A percentile compares a stretch with the other conserved stretches of the same genome.
Evolutionary conservation across 2,888 invertebrate species (phyloP).

Genomic region (Drosophila mimica): DNA sequence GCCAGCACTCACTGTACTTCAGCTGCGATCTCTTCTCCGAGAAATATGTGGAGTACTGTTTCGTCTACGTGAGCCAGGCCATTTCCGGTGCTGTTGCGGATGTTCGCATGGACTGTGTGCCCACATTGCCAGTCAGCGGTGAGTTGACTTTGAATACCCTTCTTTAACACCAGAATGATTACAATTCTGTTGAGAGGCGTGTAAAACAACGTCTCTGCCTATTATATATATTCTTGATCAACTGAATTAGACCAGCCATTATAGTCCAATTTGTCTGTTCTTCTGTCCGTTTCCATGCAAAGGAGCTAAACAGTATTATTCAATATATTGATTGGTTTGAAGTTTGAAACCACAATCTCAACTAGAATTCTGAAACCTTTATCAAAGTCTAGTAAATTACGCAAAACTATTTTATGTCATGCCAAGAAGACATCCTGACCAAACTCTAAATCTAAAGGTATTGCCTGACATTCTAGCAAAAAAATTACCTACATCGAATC

Average conservation of each 20-base stretch:
- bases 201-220: not conserved
- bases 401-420: not conserved
- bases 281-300: not conserved
- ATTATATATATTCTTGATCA: not conserved
- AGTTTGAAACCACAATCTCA: too few relatives aligned
- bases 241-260: not conserved
- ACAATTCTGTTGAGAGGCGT: not conserved
- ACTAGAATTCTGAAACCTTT: not conserved
- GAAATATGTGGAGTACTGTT: constrained; percentile 93
- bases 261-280: not conserved
- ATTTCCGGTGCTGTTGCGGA: constrained; percentile 94
- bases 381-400: not conserved
- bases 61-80: constrained; percentile 94
- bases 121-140: constrained; percentile 93
- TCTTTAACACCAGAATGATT: not conserved
- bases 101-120: constrained; percentile 93
- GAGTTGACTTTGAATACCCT: constrained; percentile 45
- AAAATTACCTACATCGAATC: not conserved
- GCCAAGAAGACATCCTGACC: too few relatives aligned
- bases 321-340: not conserved
- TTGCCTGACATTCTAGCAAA: not conserved
- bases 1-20: constrained; percentile 91
- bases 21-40: constrained; percentile 94
- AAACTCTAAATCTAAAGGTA: too few relatives aligned
- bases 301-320: fast-evolving